phyloP scores from a whole-genome alignment of 2,797 vertebrate genomes.

The Artibeus jamaicensis region DNA sequence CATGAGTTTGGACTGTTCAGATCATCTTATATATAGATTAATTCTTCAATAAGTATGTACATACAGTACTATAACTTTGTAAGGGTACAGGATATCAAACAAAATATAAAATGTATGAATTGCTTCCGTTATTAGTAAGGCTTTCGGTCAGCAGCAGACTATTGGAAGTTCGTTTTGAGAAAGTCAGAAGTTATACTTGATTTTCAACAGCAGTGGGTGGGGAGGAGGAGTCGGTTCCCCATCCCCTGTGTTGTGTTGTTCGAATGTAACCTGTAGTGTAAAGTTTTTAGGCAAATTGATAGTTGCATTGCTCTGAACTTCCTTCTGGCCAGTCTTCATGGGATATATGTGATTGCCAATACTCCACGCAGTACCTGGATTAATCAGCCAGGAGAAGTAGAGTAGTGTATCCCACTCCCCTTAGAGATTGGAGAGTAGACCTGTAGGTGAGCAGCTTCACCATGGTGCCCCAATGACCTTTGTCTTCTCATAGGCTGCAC shows the following conservation, averaged over 20 bases:
- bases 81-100: not conserved
- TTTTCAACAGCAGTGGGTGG: not conserved
- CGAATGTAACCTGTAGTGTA: not conserved
- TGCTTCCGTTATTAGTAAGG: not conserved
- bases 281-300: not conserved
- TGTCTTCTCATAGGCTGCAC: not conserved
- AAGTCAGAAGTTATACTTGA: not conserved
- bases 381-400: not conserved
- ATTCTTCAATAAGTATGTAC: not conserved
- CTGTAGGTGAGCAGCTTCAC: not conserved
- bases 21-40: not conserved
- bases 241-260: not conserved
- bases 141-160: not conserved
- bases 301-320: not conserved
- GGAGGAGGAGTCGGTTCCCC: too few species aligned
- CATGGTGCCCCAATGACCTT: not conserved
- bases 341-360: not conserved
- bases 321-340: not conserved
- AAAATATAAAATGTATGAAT: not conserved
- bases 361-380: not conserved
- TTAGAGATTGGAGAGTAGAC: not conserved
- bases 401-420: not conserved
- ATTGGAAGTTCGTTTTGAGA: not conserved
- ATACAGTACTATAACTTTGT: not conserved
- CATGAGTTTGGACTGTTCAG: not conserved